Evolutionary conservation across 2,113 vertebrate genomes (phyloP).

Genomic region (Anguilla rostrata): DNA sequence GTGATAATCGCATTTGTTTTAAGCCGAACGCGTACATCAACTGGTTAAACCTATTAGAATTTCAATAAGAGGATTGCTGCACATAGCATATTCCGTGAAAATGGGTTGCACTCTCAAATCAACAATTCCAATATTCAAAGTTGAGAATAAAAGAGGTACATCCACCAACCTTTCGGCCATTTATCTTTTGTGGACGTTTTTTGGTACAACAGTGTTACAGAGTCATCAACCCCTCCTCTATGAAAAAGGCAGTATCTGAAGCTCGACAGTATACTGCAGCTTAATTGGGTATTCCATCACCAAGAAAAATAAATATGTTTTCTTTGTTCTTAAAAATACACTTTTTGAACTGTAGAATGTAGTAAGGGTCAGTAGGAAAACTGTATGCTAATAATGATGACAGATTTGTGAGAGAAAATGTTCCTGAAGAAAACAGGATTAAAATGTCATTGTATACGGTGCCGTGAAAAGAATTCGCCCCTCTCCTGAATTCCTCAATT

Average conservation of each 20-base stretch:
- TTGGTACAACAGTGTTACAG: background rate
- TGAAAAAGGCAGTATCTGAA: background rate
- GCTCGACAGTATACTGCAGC: background rate
- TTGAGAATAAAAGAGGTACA: background rate
- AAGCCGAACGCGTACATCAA: background rate
- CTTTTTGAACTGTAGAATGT: no score
- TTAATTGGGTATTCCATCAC: no score
- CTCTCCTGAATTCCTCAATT: no score
- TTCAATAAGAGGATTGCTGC: background rate
- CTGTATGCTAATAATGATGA: no score
- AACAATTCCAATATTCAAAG: background rate
- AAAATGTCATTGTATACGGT: background rate
- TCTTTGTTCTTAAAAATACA: no score
- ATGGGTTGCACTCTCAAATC: background rate
- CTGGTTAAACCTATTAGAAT: background rate
- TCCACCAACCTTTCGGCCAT: background rate
- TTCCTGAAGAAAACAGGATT: background rate
- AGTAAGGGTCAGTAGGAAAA: no score
- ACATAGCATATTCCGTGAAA: no score
- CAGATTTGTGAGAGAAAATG: no score
- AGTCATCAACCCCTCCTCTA: background rate
- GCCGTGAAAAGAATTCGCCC: no score
- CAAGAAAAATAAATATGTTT: no score
- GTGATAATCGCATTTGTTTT: background rate
- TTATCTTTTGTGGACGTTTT: background rate